phyloP scores from a whole-genome alignment of 2,113 vertebrate genomes.

The Pomatostomus ruficeps region DNA sequence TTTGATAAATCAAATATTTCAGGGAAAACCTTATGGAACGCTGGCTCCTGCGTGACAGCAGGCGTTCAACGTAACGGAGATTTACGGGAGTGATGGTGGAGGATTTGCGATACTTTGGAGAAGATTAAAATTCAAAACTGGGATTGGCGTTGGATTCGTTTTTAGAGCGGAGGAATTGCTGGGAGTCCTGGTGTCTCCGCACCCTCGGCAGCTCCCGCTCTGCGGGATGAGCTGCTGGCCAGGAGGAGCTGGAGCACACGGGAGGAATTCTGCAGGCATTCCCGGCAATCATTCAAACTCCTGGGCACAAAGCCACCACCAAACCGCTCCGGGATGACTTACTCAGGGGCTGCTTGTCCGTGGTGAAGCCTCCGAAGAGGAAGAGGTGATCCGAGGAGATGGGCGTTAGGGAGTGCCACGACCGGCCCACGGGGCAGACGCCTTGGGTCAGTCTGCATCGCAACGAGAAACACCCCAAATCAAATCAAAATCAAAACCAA shows the following conservation, averaged over 20 bases:
- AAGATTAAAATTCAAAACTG: no score
- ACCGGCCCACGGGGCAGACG: conserved; percentile 82
- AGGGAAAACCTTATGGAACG: background rate
- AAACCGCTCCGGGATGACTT: conserved; percentile 54
- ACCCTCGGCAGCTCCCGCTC: background rate
- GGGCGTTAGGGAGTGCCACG: conserved; percentile 92
- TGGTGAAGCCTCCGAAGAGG: conserved; percentile 96
- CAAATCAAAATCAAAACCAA: background rate
- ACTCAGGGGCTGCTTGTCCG: conserved; percentile 92
- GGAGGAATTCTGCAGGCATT: background rate
- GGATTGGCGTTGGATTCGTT: fast-evolving
- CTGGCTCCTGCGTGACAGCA: background rate
- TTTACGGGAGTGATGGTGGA: background rate
- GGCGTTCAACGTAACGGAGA: background rate
- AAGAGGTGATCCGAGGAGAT: conserved; percentile 91
- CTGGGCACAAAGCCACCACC: background rate
- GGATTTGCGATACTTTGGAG: no score
- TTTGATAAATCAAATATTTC: background rate
- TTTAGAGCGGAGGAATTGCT: background rate
- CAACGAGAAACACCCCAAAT: background rate
- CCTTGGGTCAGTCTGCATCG: conserved; percentile 66
- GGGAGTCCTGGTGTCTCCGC: background rate
- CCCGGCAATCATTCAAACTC: background rate
- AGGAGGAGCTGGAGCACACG: fast-evolving
- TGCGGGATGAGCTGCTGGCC: background rate